phyloP scores from a whole-genome alignment of 2,797 vertebrate genomes.

The Tokudaia muenninki region DNA sequence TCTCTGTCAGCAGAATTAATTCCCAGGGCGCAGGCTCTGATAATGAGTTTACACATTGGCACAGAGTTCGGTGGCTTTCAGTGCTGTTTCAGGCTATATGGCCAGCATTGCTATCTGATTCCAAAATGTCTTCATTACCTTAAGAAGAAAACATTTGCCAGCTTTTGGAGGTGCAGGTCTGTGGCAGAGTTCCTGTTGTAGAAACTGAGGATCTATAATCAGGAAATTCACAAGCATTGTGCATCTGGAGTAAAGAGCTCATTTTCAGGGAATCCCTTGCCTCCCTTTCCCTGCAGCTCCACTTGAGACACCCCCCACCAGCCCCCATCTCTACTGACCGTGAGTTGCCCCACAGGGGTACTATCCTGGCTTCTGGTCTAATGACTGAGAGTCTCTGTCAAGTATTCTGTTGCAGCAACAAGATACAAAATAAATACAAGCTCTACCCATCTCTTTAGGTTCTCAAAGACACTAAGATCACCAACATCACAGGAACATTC shows the following conservation, averaged over 20 bases:
- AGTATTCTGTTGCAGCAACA: neutral
- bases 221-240: neutral
- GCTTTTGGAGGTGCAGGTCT: neutral
- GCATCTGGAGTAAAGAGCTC: neutral
- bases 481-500: neutral
- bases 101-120: neutral
- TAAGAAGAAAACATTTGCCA: neutral
- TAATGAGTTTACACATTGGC: neutral
- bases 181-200: neutral
- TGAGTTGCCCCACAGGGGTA: neutral
- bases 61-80: neutral
- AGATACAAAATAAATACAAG: neutral
- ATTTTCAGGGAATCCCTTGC: neutral
- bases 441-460: neutral
- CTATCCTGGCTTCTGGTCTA: neutral
- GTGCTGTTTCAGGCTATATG: neutral
- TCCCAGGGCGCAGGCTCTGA: neutral
- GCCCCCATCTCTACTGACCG: neutral
- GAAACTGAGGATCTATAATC: neutral
- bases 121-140: constrained; percentile 3
- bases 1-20: neutral
- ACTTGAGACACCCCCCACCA: neutral
- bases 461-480: constrained; percentile 6
- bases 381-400: neutral
- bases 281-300: neutral